Percentiles rank a stretch among this genome's conserved stretches.
These are phyloP conservation scores for Etheostoma nigrum DNA, from an alignment of 2,797 vertebrate species.

Conservation along the genomic window DNA sequence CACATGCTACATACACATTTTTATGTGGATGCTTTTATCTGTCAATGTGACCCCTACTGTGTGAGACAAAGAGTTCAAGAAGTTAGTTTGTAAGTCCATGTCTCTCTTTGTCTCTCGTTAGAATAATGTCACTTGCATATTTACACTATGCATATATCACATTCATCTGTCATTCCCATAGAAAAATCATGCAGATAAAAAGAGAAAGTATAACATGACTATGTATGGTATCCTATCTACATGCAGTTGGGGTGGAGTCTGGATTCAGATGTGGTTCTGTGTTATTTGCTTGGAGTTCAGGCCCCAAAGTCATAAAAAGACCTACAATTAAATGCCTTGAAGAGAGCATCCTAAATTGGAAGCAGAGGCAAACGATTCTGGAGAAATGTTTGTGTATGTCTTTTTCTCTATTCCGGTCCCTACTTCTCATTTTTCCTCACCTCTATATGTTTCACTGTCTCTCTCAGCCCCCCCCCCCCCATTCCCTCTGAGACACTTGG, in stretches of 20 bases:
- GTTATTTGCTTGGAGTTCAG: constrained; percentile 67
- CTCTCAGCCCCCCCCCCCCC: background rate
- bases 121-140: constrained; percentile 4
- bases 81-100: background rate
- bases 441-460: constrained; percentile 29
- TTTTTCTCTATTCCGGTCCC: constrained; percentile 16
- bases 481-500: constrained; percentile 32
- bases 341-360: constrained; percentile 70
- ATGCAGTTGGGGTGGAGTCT: constrained; percentile 67
- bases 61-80: constrained; percentile 39
- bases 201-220: constrained; percentile 4
- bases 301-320: constrained; percentile 64
- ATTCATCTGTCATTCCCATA: constrained; percentile 11
- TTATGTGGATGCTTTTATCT: constrained; percentile 2
- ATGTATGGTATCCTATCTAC: constrained; percentile 40
- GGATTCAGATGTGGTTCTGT: constrained; percentile 67
- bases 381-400: constrained; percentile 20
- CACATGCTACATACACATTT: background rate
- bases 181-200: constrained; percentile 23
- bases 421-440: constrained; percentile 30
- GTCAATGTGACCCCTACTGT: constrained; percentile 72
- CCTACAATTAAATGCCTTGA: constrained; percentile 75
- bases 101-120: background rate
- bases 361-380: constrained; percentile 49
- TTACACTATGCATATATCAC: background rate